Conservation (phyloP, 1,140 invertebrate genomes). For the Cotesia typhae region DNA sequence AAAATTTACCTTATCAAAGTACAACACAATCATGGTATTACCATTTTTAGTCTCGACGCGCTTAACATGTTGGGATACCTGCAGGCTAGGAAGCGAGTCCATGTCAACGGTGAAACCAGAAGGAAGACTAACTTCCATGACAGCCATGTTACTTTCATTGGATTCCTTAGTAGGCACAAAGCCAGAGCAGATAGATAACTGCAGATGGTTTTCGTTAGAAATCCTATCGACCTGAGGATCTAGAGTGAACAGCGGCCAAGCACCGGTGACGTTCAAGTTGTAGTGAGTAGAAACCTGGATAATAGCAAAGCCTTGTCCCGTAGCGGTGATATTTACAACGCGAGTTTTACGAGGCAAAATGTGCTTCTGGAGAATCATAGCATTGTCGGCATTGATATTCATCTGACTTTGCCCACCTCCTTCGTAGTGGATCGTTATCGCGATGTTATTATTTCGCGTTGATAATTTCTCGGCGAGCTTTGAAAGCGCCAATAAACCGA, state of each 20-base stretch:
- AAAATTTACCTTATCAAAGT: constrained; percentile 78
- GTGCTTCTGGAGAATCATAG: constrained; percentile 79
- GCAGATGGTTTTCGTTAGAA: constrained; percentile 83
- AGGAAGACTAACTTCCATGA: constrained; percentile 86
- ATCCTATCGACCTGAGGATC: constrained; percentile 89
- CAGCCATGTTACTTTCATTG: constrained; percentile 85
- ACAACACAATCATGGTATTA: constrained; percentile 82
- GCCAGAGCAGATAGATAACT: constrained; percentile 85
- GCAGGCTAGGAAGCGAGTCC: constrained; percentile 78
- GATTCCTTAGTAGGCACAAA: constrained; percentile 69
- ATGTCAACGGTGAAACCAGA: constrained; percentile 86
- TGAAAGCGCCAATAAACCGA: constrained; percentile 78
- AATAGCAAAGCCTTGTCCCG: constrained; percentile 84
- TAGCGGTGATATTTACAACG: constrained; percentile 73
- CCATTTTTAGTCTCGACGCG: constrained; percentile 81
- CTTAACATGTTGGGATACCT: constrained; percentile 78
- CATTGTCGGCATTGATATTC: constrained; percentile 75
- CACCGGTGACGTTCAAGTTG: constrained; percentile 88
- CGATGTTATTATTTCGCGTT: constrained; percentile 67
- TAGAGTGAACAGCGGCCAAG: constrained; percentile 87
- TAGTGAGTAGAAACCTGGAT: constrained; percentile 86
- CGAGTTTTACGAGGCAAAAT: constrained; percentile 69
- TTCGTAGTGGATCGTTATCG: constrained; percentile 68
- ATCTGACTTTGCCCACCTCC: constrained; percentile 71
- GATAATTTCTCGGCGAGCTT: constrained; percentile 73